Base-by-base conservation (phyloP, 92 coral and sea anemone genomes). In the Virgularia gustaviana region DNA sequence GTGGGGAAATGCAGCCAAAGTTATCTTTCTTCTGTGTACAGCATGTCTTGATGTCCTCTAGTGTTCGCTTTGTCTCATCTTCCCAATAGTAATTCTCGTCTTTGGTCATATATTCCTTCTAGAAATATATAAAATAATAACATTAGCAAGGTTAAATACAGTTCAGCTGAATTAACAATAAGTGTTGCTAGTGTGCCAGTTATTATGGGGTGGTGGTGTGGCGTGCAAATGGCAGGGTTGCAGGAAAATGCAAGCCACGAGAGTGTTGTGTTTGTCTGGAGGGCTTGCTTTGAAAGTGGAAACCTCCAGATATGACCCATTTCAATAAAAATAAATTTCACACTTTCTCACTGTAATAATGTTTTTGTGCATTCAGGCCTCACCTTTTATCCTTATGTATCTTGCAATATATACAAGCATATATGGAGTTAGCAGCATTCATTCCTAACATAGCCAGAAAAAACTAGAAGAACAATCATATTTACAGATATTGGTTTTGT, bases 1-100 rank as follows among this genome's bases (percentile, higher is more conserved):
- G 60, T 18, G 60, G 60, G 60, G 31, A 54, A 18, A 54, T 54
- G 30, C 60, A 54, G 60, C 60, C 31, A 54, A 54, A 54, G 30
- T 54, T 54, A 25, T 54, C 30, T 35, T 54, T 54, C 22, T 54
- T 54, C 25, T 18, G 3, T 18, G 29, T 54, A n/a, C 60, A 54
- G 29, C 25, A 20, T 18, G 25, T 9, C 60, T 22, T 54, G 25
- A 54, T 54, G 25, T 54, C 60, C 60, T 18, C 10, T 54, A 54
- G 30, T 22, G 60, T 54, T 54, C 60, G 3, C 30, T 25, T 54
- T 35, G 30, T 54, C 60, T 54, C 60, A 54, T 54, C 60, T 18
- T 6, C 30, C 60, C 60, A 54, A n/a, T 54, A 54, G 60, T 54
- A 10, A 22, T 54, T n/a, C 30, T 54, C 60, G 11, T 31, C 32